A percentile compares a stretch with the other conserved stretches of the same genome.
phyloP scores from a whole-genome alignment of 2,113 vertebrate species.

The Oreochromis spilurus region DNA sequence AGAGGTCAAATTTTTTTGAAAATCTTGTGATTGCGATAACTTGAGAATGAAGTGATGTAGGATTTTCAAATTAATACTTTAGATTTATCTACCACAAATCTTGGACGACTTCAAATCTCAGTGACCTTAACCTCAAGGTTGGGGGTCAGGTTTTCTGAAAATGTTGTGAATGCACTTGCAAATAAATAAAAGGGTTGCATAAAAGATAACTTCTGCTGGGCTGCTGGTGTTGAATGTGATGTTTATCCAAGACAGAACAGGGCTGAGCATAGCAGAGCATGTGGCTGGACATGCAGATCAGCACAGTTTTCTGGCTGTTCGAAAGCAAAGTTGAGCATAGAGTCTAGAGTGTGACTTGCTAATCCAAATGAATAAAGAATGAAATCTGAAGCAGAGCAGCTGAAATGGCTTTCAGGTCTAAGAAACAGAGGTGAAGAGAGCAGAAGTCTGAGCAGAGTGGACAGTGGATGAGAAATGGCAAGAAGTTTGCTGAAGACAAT shows the following conservation, averaged over 20 bases:
- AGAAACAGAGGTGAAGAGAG: not conserved
- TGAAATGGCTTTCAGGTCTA: not conserved
- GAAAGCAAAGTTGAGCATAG: not conserved
- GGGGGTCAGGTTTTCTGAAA: not conserved
- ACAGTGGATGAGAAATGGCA: no score
- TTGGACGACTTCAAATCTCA: not conserved
- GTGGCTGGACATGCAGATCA: rapidly evolving
- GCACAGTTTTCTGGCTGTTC: rapidly evolving
- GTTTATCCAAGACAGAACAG: not conserved
- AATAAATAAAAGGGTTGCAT: not conserved
- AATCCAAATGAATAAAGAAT: not conserved
- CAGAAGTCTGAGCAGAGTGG: no score
- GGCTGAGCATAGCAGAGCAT: not conserved
- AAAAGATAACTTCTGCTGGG: rapidly evolving
- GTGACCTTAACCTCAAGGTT: not conserved
- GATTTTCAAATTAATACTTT: not conserved
- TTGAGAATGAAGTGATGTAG: rapidly evolving
- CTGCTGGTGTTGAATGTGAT: not conserved
- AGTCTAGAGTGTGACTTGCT: not conserved
- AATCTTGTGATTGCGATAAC: not conserved
- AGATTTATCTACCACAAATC: rapidly evolving
- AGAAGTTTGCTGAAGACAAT: no score
- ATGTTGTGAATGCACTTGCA: rapidly evolving
- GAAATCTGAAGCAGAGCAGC: not conserved
- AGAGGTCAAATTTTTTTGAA: not conserved